phyloP scores from a whole-genome alignment of 1,140 invertebrate species.

The Pogonognathellus flavescens region DNA sequence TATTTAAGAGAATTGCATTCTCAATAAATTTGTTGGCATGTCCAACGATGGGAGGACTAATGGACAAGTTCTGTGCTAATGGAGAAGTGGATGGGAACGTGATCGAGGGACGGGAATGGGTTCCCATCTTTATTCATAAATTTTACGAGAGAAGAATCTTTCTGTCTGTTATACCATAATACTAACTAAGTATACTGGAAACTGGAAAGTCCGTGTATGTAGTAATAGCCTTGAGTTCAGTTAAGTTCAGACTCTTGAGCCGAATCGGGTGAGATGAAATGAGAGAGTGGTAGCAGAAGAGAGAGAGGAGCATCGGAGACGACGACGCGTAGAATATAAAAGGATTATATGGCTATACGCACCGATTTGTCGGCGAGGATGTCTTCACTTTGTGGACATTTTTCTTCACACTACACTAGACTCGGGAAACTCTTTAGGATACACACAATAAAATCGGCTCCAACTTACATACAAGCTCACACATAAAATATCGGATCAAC shows the following conservation, averaged over 20 bases:
- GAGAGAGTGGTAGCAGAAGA: neutral
- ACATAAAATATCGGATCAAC: conserved; percentile 65
- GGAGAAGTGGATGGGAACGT: conserved; percentile 46
- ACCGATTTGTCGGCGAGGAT: conserved; percentile 55
- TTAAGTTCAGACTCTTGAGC: conserved; percentile 29
- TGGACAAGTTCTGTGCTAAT: conserved; percentile 59
- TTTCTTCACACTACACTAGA: conserved; percentile 58
- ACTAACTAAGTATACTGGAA: neutral
- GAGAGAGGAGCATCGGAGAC: conserved; percentile 17
- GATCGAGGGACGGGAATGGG: conserved; percentile 46
- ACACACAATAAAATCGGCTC: conserved; percentile 63
- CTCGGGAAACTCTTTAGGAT: conserved; percentile 36
- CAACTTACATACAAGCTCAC: conserved; percentile 51
- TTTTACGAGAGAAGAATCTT: conserved; percentile 56
- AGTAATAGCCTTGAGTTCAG: neutral
- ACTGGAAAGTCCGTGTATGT: neutral
- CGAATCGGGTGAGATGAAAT: neutral
- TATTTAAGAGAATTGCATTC: conserved; percentile 57
- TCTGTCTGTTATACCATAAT: conserved; percentile 26
- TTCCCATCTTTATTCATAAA: conserved; percentile 62
- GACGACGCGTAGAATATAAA: conserved; percentile 55
- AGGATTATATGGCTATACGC: conserved; percentile 61
- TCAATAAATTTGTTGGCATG: conserved; percentile 58
- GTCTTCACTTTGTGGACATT: conserved; percentile 61
- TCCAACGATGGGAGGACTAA: conserved; percentile 48